Evolutionary conservation across 2,888 invertebrate genomes (phyloP), one percentile per base, ranked within the genome.

Genomic region (Lithodes maja): DNA sequence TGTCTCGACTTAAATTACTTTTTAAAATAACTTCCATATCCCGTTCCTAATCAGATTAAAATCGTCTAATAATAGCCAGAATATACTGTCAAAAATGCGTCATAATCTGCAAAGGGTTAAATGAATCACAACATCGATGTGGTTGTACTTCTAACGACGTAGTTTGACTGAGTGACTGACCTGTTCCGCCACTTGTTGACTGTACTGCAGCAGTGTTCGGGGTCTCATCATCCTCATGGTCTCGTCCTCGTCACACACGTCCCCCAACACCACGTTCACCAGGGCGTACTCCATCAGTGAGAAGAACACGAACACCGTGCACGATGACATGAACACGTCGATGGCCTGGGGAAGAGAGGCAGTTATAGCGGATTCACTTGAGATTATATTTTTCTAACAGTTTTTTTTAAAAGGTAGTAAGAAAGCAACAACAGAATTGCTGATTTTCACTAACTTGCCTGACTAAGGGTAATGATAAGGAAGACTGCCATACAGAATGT

Each of bases 301-400:
- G 3, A 93, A 93, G 92, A 94, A 94, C 68, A 94, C 94, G 92
- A 94, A 94, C 55, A 94, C 93, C 7, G 94, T 93, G 91, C 94
- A 94, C 0, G 93, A 93, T 2, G 94, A 94, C 94, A 94, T 94
- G 93, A 94, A 94, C 33, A 94, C 93, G 92, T 94, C 94, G 75
- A 94, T 94, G 3, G 94, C 94, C 92, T 94, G 91, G 12, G 5
- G 33, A 33, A 33, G 33, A 33, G 33, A 33, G 33, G 33, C 0
- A 33, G 33, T 33, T 33, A 33, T 33, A 33, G 33, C 33, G 33
- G 33, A 33, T 33, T 33, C 33, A 33, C 33, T 33, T 33, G 33
- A 33, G 33, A 33, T 33, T 33, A 33, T 33, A 33, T 33, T 33
- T 33, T 33, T n/a, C n/a, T n/a, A n/a, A n/a, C n/a, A n/a, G n/a